Base-by-base conservation (phyloP, 2,888 invertebrate species). In the Polydrusus pterygomalis region DNA sequence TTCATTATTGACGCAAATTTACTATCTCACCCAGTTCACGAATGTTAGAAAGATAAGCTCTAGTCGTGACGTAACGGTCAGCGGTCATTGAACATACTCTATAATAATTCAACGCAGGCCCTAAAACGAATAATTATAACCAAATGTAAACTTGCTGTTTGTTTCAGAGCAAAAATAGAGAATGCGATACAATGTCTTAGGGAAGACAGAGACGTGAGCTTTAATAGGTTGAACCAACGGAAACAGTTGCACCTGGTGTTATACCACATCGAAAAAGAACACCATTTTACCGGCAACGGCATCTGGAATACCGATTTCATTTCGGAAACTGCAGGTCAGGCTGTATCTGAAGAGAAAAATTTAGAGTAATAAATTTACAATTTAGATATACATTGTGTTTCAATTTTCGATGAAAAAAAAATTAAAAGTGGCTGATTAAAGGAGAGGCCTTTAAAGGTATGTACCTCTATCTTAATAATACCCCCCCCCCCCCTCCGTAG, bases 221-320 rank as follows among this genome's bases (percentile, higher is more conserved):
- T 79, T 69, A 34, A 79, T 25, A 78, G 76, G 8, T 74, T 86
- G 69, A 81, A 81, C 65, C 78, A 82, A 56, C 83, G 85, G 15
- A 91, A 92, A 77, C 87, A 90, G 63, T 86, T 95, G 17, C 92
- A 93, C 63, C 86, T 95, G 38, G 90, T 92, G 67, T 83, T 94
- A 56, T 95, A 95, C 84, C 89, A 91, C 71, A 91, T 95, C 20
- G 95, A 95, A 85, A 91, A 90, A 80, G 91, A 92, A 81, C 90
- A 91, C 85, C 92, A 94, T 85, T 95, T 95, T 82, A 92, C 91
- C 13, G 94, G 94, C 0, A 93, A 94, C 83, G 95, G 93, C 0
- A 89, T 95, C 49, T 95, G 94, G 93, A 77, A 68, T 9, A 75
- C 75, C 18, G 70, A 70, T 47, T 11, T 63, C 17, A 15, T 45